These are phyloP conservation scores for Calypte anna DNA, from an alignment of 2,113 vertebrate genomes.

Conservation along the genomic window DNA sequence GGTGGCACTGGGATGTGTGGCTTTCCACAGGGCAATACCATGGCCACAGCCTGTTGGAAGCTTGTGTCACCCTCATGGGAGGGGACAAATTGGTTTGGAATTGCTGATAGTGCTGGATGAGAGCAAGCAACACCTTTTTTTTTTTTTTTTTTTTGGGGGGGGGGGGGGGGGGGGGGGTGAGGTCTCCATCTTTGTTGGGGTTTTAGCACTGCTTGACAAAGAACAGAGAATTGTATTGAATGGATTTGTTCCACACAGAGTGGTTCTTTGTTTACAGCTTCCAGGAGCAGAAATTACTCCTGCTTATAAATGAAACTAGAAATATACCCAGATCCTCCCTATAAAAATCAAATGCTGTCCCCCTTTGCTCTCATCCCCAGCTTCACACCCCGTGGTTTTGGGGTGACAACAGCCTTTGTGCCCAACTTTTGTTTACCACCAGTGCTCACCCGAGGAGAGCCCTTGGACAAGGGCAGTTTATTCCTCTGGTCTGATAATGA, in stretches of 20 bases:
- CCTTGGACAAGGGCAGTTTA: neutral
- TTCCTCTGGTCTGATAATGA: neutral
- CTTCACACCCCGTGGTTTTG: neutral
- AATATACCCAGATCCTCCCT: neutral
- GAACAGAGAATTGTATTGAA: neutral
- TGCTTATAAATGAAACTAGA: neutral
- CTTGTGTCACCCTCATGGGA: rapidly evolving
- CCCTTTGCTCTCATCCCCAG: neutral
- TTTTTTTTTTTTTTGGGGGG: too few relatives aligned
- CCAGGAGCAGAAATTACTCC: neutral
- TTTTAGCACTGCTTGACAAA: neutral
- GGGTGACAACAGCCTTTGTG: constrained; percentile 28
- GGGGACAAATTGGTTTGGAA: neutral
- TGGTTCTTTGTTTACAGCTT: neutral
- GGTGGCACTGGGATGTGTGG: rapidly evolving
- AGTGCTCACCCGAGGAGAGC: neutral
- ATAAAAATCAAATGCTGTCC: neutral
- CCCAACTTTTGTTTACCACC: constrained; percentile 11
- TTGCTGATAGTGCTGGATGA: neutral
- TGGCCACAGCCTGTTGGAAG: rapidly evolving
- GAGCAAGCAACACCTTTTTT: rapidly evolving
- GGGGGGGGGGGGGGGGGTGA: neutral
- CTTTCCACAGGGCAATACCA: neutral
- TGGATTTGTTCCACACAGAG: neutral
- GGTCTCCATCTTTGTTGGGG: neutral